phyloP scores from a whole-genome alignment of 1,140 invertebrate genomes.

The Aphelinus certus region DNA sequence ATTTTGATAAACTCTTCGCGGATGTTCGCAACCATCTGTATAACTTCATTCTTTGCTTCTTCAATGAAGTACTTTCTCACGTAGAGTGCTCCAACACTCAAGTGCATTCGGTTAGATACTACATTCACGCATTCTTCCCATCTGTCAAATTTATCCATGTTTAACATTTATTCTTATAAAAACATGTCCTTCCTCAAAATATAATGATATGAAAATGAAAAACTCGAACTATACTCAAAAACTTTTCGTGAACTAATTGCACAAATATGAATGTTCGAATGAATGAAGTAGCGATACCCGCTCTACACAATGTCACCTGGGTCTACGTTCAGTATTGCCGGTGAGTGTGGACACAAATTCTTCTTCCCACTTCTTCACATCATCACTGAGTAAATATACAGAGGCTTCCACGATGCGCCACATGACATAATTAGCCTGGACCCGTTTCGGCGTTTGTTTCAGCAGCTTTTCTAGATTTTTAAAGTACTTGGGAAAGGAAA shows the following conservation, averaged over 20 bases:
- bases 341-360: conserved; percentile 65
- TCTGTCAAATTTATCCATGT: conserved; percentile 65
- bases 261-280: conserved; percentile 41
- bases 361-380: conserved; percentile 75
- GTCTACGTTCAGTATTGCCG: too few relatives aligned
- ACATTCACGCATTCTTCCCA: conserved; percentile 87
- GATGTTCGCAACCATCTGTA: conserved; percentile 81
- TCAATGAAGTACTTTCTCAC: conserved; percentile 78
- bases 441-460: conserved; percentile 68
- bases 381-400: conserved; percentile 78
- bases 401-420: conserved; percentile 79
- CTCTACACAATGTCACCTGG: too few relatives aligned
- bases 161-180: conserved; percentile 56
- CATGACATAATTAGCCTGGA: conserved; percentile 74
- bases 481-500: conserved; percentile 82
- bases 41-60: conserved; percentile 74
- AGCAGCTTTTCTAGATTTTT: conserved; percentile 72
- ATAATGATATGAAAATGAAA: too few relatives aligned
- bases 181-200: too few relatives aligned
- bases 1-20: conserved; percentile 69
- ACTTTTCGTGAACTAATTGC: too few relatives aligned
- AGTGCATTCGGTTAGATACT: conserved; percentile 75
- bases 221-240: too few relatives aligned
- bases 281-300: too few relatives aligned
- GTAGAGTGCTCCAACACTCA: conserved; percentile 81